Evolutionary conservation across 2,113 vertebrate genomes (phyloP).

Genomic region (Hyperopisus bebe): DNA sequence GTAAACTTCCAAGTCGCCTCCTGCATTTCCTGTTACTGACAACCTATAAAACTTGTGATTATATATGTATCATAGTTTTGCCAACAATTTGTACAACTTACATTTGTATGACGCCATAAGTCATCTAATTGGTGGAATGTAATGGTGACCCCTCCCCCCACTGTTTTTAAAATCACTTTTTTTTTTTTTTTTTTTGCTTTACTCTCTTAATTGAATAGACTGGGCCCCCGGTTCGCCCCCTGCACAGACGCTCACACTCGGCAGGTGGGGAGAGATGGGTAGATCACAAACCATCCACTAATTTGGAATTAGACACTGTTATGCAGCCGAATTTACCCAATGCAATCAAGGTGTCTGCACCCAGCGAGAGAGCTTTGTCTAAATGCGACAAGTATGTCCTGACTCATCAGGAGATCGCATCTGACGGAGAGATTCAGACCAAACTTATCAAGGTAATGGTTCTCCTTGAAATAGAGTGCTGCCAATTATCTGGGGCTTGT

Average conservation of each 20-base stretch:
- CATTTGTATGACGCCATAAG: neutral
- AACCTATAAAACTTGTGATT: neutral
- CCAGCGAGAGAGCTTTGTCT: constrained; percentile 81
- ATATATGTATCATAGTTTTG: neutral
- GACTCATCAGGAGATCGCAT: constrained; percentile 92
- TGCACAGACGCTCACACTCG: constrained; percentile 77
- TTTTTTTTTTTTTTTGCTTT: constrained; percentile 44
- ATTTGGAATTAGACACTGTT: constrained; percentile 79
- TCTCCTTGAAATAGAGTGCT: neutral
- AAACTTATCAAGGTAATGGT: constrained; percentile 85
- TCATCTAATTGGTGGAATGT: constrained; percentile 17
- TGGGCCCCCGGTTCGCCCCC: constrained; percentile 56
- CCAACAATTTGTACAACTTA: constrained; percentile 2
- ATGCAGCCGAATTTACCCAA: constrained; percentile 84
- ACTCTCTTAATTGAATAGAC: constrained; percentile 64
- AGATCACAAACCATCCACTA: constrained; percentile 82
- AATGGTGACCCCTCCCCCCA: neutral
- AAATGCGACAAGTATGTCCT: constrained; percentile 94
- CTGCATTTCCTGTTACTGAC: neutral
- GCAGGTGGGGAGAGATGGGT: constrained; percentile 88
- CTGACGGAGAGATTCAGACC: constrained; percentile 90
- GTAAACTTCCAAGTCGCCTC: neutral
- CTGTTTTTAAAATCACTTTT: constrained; percentile 26
- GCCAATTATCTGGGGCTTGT: neutral
- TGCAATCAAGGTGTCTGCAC: constrained; percentile 75